These are phyloP conservation scores for Siderastrea siderea DNA, from an alignment of 92 coral and sea anemone species.

Conservation along the genomic window DNA sequence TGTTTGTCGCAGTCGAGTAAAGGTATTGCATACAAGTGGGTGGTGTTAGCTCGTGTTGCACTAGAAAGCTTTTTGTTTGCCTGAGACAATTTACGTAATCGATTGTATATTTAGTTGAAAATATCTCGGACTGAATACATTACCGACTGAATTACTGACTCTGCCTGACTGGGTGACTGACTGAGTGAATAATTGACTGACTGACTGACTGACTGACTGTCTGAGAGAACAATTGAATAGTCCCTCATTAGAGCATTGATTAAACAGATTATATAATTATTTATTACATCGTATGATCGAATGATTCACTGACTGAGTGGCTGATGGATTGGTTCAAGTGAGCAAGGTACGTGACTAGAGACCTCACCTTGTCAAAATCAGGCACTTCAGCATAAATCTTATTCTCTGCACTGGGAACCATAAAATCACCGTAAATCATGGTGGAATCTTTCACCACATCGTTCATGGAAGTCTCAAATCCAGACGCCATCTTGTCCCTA, in stretches of 20 bases:
- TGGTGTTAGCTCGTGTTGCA: no score
- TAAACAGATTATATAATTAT: no score
- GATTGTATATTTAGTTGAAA: neutral
- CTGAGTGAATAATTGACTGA: no score
- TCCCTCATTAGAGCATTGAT: no score
- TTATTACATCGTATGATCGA: no score
- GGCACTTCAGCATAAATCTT: slow-evolving; percentile 87
- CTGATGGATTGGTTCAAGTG: neutral
- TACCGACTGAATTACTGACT: neutral
- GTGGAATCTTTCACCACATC: slow-evolving; percentile 92
- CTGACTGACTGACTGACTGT: neutral
- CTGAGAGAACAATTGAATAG: neutral
- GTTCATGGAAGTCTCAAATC: slow-evolving; percentile 80
- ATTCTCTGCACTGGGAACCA: slow-evolving; percentile 94
- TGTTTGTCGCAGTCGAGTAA: no score
- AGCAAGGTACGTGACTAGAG: neutral
- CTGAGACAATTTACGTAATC: neutral
- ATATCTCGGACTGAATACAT: neutral
- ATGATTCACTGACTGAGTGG: neutral
- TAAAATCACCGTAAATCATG: slow-evolving; percentile 97
- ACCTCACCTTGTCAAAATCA: slow-evolving; percentile 87
- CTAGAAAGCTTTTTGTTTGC: no score
- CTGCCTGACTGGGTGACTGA: neutral
- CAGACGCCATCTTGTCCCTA: slow-evolving; percentile 90
- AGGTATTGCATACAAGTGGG: no score